Evolutionary conservation across 2,888 invertebrate species (phyloP).

Genomic region (Tenthredo notha): DNA sequence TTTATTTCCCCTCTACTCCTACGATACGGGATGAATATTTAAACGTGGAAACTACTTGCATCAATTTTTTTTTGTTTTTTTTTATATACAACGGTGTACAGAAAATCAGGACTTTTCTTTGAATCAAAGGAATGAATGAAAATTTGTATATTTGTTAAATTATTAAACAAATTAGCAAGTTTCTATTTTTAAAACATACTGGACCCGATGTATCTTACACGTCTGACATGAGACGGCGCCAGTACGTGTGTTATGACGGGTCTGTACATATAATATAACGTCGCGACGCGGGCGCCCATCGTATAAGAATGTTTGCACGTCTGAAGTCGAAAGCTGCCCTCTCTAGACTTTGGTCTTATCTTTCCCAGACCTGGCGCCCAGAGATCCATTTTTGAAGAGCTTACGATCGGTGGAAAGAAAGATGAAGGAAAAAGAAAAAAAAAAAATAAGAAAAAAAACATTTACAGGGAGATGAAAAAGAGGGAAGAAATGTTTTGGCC

Average conservation of each 20-base stretch:
- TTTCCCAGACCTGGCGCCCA: constrained; percentile 39
- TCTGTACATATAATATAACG: not conserved
- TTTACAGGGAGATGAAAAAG: not conserved
- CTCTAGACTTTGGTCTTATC: constrained; percentile 9
- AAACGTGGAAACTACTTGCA: not conserved
- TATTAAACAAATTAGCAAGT: not conserved
- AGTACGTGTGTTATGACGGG: constrained; percentile 46
- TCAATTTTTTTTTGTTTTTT: not conserved
- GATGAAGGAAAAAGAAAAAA: not conserved
- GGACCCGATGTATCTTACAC: not conserved
- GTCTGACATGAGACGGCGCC: not conserved
- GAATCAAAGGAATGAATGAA: not conserved
- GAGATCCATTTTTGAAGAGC: constrained; percentile 32
- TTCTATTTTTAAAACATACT: not conserved
- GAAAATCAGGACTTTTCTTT: not conserved
- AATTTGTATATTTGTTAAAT: not conserved
- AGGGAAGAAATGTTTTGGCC: not conserved
- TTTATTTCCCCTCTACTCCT: not conserved
- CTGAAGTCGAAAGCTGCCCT: not conserved
- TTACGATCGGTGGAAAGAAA: not conserved
- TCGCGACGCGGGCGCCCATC: constrained; percentile 4
- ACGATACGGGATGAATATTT: not conserved
- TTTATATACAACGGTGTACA: not conserved
- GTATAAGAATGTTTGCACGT: constrained; percentile 46
- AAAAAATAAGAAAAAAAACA: no score